Conservation (phyloP, 2,797 vertebrate species). For the Clamator glandarius region DNA sequence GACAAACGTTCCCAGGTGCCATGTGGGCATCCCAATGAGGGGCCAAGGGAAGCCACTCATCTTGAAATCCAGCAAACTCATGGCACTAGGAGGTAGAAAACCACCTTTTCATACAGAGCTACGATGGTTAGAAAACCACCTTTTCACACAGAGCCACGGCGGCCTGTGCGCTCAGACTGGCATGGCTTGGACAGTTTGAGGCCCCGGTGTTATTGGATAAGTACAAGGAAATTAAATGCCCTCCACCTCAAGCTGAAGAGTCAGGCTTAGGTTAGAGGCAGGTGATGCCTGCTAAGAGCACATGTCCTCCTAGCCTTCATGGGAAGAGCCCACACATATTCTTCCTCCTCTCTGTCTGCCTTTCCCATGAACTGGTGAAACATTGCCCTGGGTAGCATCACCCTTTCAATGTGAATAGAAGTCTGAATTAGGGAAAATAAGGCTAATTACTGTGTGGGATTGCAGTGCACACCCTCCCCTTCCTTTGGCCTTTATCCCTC, state of each 20-base stretch:
- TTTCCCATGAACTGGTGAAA: neutral
- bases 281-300: neutral
- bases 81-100: neutral
- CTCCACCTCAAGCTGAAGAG: neutral
- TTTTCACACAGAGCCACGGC: neutral
- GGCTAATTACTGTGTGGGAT: neutral
- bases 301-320: neutral
- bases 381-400: neutral
- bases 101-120: neutral
- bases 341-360: neutral
- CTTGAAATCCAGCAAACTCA: neutral
- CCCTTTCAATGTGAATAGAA: neutral
- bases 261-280: neutral
- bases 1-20: fast-evolving
- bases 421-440: neutral
- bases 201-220: neutral
- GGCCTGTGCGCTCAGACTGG: neutral
- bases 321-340: neutral
- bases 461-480: neutral
- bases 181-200: neutral
- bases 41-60: neutral
- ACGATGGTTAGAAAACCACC: neutral
- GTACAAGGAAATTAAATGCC: neutral
- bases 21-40: fast-evolving
- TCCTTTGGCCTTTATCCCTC: neutral